Evolutionary conservation across 1,140 invertebrate species (phyloP), one percentile per base, ranked within the genome.

Genomic region (Calliopsis andreniformis): DNA sequence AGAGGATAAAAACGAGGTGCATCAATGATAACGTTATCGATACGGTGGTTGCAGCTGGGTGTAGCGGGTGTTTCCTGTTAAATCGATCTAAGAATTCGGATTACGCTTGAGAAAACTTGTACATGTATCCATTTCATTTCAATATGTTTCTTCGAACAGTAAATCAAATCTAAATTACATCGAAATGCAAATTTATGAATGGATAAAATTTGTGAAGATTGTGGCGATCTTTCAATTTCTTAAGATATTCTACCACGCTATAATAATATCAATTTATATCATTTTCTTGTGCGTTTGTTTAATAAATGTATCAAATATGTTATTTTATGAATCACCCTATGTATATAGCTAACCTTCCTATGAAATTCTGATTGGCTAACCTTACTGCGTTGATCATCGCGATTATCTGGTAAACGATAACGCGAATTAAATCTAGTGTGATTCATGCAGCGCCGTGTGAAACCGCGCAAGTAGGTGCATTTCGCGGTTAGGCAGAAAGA

Each of bases 1-100:
- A 78, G 64, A 47, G 47, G 78, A 79, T 63, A 86, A 83, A 86
- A 79, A 78, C 69, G 47, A 68, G 58, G 62, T 25, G 79, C 77
- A 68, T 83, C 83, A 39, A 10, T 53, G 80, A 85, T 85, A 85
- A 84, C 78, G 78, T 84, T 85, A 84, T 84, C 83, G 62, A 58
- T 43, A 43, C 25, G 59, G 47, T 10, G 49, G 55, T 8, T 79
- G 82, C 66, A 75, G 64, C 66, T 45, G 49, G 71, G 49, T 79
- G 39, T 76, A 83, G 76, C 70, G 80, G 66, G 78, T 82, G 76
- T 32, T 32, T 39, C 43, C 1, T 1, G 1, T 42, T 18, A 16
- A 3, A n/a, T n/a, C n/a, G n/a, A n/a, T n/a, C n/a, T n/a, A n/a
- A n/a, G n/a, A n/a, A n/a, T n/a, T n/a, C n/a, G n/a, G n/a, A n/a